A percentile compares a stretch with the other conserved stretches of the same genome.
Evolutionary conservation across 2,888 invertebrate genomes (phyloP).

Genomic region (Serrognathus titanus): DNA sequence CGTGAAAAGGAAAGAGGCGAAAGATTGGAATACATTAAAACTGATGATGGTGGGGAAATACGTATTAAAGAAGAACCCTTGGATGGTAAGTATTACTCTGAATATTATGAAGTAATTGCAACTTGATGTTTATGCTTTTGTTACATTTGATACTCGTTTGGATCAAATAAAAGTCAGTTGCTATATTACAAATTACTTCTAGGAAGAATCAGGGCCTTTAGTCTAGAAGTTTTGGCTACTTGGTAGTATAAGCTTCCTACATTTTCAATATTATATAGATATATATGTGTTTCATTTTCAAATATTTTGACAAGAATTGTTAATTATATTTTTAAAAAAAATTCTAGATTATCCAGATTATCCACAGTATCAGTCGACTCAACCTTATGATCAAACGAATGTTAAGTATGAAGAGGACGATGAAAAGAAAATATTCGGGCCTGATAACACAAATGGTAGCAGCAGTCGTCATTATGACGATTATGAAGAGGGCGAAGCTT

Average conservation of each 20-base stretch:
- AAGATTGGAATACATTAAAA: slow-evolving; percentile 49
- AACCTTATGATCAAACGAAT: slow-evolving; percentile 59
- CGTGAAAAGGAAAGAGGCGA: slow-evolving; percentile 53
- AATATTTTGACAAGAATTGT: not conserved
- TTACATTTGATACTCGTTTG: not conserved
- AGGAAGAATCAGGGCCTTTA: slow-evolving; percentile 45
- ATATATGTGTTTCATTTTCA: not conserved
- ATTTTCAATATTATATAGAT: slow-evolving; percentile 19
- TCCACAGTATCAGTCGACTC: slow-evolving; percentile 53
- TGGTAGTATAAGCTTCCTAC: slow-evolving; percentile 49
- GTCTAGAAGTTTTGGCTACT: slow-evolving; percentile 40
- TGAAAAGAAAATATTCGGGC: slow-evolving; percentile 68
- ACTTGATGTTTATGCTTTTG: slow-evolving; percentile 1
- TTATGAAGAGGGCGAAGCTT: slow-evolving; percentile 49
- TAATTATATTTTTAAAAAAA: not conserved
- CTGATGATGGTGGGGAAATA: slow-evolving; percentile 63
- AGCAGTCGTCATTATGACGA: slow-evolving; percentile 47
- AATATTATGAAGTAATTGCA: not conserved
- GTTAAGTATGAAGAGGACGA: slow-evolving; percentile 68
- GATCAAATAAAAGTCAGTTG: slow-evolving; percentile 13
- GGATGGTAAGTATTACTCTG: slow-evolving; percentile 58
- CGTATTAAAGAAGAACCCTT: slow-evolving; percentile 82
- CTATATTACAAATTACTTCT: slow-evolving; percentile 19
- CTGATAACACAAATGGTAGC: slow-evolving; percentile 52
- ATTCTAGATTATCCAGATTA: slow-evolving; percentile 72